A percentile compares a stretch with the other conserved stretches of the same genome.
These are phyloP conservation scores for Thera obeliscata DNA, from an alignment of 2,888 invertebrate genomes.

Conservation along the genomic window DNA sequence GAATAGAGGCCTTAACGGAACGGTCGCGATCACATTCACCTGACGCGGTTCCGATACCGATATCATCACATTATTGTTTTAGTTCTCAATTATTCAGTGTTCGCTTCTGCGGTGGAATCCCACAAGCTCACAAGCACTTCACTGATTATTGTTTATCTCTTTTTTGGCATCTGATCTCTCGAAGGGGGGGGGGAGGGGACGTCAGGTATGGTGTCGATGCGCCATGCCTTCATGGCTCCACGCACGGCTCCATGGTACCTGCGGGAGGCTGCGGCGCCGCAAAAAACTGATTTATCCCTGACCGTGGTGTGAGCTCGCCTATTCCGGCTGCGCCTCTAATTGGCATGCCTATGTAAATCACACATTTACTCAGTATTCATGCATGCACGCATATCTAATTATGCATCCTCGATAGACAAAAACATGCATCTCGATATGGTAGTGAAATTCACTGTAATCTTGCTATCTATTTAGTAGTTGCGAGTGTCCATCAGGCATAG, in stretches of 20 bases:
- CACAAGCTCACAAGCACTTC: too few species aligned
- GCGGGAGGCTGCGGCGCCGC: conserved; percentile 14
- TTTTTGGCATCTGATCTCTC: too few species aligned
- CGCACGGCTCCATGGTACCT: conserved; percentile 7
- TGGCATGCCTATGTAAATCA: conserved; percentile 32
- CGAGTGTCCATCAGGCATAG: too few species aligned
- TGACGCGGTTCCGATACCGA: too few species aligned
- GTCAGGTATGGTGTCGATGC: too few species aligned
- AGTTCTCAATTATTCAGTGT: too few species aligned
- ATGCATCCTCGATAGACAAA: background rate
- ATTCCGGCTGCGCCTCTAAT: conserved; percentile 25
- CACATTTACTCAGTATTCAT: background rate
- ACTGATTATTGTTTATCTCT: too few species aligned
- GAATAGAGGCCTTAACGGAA: conserved; percentile 10
- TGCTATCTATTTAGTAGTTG: too few species aligned
- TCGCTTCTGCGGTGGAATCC: too few species aligned
- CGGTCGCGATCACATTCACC: background rate
- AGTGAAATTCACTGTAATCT: background rate
- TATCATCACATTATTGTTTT: too few species aligned
- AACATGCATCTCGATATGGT: background rate
- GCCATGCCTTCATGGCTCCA: too few species aligned
- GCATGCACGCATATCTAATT: conserved; percentile 8
- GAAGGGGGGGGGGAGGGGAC: too few species aligned
- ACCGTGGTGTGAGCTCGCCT: conserved; percentile 11
- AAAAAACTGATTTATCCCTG: conserved; percentile 20